Evolutionary conservation across 2,888 invertebrate genomes (phyloP), one percentile per base, ranked within the genome.

Genomic region (Osmoderma eremita): DNA sequence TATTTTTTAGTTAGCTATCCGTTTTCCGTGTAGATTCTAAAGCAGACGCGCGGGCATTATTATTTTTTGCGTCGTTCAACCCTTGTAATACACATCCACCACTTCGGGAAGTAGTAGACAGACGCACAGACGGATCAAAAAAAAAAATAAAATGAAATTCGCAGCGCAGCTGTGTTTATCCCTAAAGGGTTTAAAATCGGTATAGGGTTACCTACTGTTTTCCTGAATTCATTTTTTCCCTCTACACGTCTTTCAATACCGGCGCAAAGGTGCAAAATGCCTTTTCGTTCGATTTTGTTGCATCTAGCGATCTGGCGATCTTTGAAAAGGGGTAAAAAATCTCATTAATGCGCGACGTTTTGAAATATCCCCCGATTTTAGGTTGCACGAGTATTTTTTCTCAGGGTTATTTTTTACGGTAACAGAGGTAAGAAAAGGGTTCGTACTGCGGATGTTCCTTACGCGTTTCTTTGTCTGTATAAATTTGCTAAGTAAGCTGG

Each of bases 91-190:
- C 69, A 67, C 70, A 68, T 69, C n/a, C n/a, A n/a, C n/a, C n/a
- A n/a, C n/a, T n/a, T 70, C 70, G 66, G 30, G 6, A 5, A 2
- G 30, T 10, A 30, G 30, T 10, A 30, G 30, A 30, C 20, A 48
- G 48, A 10, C 48, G 50, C n/a, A 17, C 15, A 56, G n/a, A n/a
- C n/a, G n/a, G n/a, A n/a, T n/a, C 41, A 6, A 8, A 51, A 53
- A 48, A 54, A 70, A 68, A 70, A 69, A 68, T 30, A 30, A 30
- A 30, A 30, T 30, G 10, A 30, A 30, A 30, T 30, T 69, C 67
- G 71, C 73, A 73, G n/a, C n/a, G 71, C 72, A 73, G 73, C 73
- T 73, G 73, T 73, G 73, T 73, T 73, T 73, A 73, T 71, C 67
- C 71, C 69, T 70, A 72, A 73, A 73, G 73, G 73, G 73, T 73